Evolutionary conservation across 2,113 vertebrate species (phyloP).

Genomic region (Microtus ochrogaster): DNA sequence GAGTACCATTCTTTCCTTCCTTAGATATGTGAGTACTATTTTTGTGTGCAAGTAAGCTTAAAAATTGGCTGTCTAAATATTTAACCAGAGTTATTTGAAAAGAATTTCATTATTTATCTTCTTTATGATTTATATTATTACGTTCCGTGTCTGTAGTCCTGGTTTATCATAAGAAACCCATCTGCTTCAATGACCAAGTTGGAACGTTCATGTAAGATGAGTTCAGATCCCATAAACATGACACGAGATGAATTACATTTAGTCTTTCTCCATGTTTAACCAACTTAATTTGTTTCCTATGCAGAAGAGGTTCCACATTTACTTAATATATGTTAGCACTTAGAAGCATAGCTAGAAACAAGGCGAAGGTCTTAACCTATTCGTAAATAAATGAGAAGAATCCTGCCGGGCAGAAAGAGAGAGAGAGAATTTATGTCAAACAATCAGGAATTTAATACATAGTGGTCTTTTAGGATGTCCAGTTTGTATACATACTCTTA

Average conservation of each 20-base stretch:
- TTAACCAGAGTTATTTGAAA: slow-evolving; percentile 90
- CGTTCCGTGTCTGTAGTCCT: slow-evolving; percentile 88
- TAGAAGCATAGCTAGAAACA: slow-evolving; percentile 92
- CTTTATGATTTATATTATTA: slow-evolving; percentile 92
- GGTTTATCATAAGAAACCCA: slow-evolving; percentile 92
- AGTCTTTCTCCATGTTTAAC: slow-evolving; percentile 92
- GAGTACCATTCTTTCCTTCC: slow-evolving; percentile 82
- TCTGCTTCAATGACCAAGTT: slow-evolving; percentile 90
- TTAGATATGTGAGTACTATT: slow-evolving; percentile 85
- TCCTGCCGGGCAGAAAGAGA: slow-evolving; percentile 93
- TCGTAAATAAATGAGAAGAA: slow-evolving; percentile 95
- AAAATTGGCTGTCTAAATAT: slow-evolving; percentile 92
- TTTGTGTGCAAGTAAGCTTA: slow-evolving; percentile 86
- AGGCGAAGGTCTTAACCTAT: slow-evolving; percentile 93
- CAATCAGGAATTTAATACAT: slow-evolving; percentile 97
- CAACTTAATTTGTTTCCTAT: slow-evolving; percentile 93
- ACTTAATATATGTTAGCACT: slow-evolving; percentile 98
- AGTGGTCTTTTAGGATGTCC: slow-evolving; percentile 94
- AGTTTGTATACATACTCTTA: slow-evolving; percentile 96
- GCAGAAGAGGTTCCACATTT: slow-evolving; percentile 95
- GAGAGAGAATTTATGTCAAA: slow-evolving; percentile 98
- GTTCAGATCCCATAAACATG: slow-evolving; percentile 93
- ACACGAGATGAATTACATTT: slow-evolving; percentile 93
- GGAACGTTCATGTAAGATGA: slow-evolving; percentile 91
- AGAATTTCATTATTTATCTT: slow-evolving; percentile 92